phyloP scores from a whole-genome alignment of 2,797 vertebrate genomes.

The Mallotus villosus region DNA sequence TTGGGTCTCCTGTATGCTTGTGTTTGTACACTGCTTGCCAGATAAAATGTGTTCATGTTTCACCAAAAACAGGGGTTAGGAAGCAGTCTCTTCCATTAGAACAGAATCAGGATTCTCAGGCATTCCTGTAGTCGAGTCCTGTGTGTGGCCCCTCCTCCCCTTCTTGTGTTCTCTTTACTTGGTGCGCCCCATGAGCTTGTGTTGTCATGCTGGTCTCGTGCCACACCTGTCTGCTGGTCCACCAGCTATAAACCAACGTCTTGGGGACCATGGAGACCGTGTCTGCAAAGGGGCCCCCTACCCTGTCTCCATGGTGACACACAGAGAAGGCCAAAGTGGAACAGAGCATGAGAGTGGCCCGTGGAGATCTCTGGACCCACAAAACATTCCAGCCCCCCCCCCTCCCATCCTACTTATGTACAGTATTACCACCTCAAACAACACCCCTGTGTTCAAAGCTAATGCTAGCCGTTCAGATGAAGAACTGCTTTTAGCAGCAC shows the following conservation, averaged over 20 bases:
- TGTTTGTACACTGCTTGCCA: too few species aligned
- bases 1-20: too few species aligned
- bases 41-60: too few species aligned
- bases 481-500: neutral
- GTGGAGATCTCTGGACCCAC: neutral
- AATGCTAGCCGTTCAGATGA: neutral
- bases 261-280: conserved; percentile 19
- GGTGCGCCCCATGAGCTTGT: neutral
- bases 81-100: neutral
- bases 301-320: conserved; percentile 40
- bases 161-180: neutral
- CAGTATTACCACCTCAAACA: neutral
- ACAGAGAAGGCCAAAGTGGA: conserved; percentile 18
- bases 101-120: neutral
- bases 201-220: neutral
- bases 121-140: neutral
- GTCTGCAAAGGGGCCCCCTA: conserved; percentile 7
- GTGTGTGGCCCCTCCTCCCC: too few species aligned
- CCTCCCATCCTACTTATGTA: neutral
- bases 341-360: conserved; percentile 26
- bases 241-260: neutral
- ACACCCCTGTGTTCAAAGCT: neutral
- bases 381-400: neutral
- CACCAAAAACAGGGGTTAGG: too few species aligned
- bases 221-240: neutral